Evolutionary conservation across 2,797 vertebrate species (phyloP).

Genomic region (Cossypha dichroa): DNA sequence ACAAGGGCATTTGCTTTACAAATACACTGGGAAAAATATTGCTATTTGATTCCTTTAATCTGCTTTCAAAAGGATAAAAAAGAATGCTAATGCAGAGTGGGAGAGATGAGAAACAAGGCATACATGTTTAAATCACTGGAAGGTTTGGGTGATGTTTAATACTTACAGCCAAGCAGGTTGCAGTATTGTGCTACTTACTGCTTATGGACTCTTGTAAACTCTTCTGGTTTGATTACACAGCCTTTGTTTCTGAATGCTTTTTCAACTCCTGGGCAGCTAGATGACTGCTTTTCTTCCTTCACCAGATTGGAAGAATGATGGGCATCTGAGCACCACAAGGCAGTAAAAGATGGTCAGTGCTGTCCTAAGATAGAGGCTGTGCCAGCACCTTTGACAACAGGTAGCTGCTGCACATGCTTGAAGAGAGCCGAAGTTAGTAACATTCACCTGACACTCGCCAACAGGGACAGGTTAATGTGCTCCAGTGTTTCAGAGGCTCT

Average conservation of each 20-base stretch:
- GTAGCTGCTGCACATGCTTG: neutral
- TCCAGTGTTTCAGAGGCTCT: neutral
- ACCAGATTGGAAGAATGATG: neutral
- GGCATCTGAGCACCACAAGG: neutral
- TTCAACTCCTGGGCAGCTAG: neutral
- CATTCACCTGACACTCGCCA: neutral
- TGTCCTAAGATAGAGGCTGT: neutral
- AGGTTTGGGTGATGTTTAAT: neutral
- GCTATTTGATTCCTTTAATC: neutral
- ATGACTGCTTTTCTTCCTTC: neutral
- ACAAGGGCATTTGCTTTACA: neutral
- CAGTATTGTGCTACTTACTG: neutral
- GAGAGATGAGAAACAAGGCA: neutral
- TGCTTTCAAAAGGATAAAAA: neutral
- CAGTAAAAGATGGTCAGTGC: accelerated
- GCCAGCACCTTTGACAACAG: neutral
- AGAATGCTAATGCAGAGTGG: accelerated
- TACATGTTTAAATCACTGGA: neutral
- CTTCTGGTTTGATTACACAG: neutral
- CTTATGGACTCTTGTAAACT: neutral
- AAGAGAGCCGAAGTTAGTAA: neutral
- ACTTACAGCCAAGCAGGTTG: neutral
- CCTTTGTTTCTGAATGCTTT: neutral
- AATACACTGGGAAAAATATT: neutral
- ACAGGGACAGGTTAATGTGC: neutral